Base-by-base conservation (phyloP, 64 coral and sea anemone genomes). In the Montipora foliosa region DNA sequence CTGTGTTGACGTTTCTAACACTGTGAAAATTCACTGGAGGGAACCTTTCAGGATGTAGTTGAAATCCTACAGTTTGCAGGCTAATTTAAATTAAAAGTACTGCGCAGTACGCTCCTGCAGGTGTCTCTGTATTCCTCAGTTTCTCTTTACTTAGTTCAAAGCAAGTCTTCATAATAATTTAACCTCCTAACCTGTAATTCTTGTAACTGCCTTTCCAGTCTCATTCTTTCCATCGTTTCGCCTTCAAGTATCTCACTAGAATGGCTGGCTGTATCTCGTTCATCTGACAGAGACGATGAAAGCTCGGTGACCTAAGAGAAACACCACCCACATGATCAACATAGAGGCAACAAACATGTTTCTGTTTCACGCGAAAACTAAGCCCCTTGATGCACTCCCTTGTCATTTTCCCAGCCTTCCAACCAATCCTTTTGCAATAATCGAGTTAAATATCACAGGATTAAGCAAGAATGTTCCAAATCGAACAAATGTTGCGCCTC, bases 141-240 rank as follows among this genome's bases (percentile, higher is more conserved):
- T 64, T 64, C 61, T 64, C 61, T 57, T 57, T 57, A 57, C 11
- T 57, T 11, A 68, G 64, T 24, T 44, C 15, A 78, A 47, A 78
- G 76, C 8, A 0, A 57, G 44, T 76, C 44, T 45, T 47, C 46
- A 4, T 45, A 5, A 37, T 76, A 4, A 2, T 8, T 11, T 78
- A 49, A 49, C 17, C 44, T 50, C 21, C 46, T 20, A 49, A 99
- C 98, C 98, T 99, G 95, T 5, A 99, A 85, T 58, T 88, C 92
- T 75, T 99, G 89, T 16, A 96, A 29, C 50, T 96, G 88, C 47
- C 92, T 88, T 47, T 99, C 98, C 46, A 96, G 47, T 66, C 98
- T 96, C 84, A 99, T 96, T 79, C 98, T 88, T 58, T 96, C 92
- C 95, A 99, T 96, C 67, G 95, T 74, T 68, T 99, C 98, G 44